Conservation (phyloP, 2,113 vertebrate genomes). For the Labeo catla region DNA sequence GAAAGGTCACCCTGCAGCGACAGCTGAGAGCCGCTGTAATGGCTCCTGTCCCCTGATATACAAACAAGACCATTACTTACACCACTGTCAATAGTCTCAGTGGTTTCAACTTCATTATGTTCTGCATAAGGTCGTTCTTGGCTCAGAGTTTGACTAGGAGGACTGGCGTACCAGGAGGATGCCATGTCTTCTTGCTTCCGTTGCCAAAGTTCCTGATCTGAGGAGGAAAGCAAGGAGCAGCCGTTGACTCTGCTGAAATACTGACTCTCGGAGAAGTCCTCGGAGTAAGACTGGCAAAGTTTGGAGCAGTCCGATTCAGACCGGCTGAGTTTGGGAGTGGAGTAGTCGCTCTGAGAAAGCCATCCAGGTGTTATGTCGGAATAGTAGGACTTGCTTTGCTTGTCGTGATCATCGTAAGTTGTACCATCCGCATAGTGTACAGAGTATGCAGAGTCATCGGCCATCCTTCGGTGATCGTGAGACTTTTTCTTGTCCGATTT, state of each 20-base stretch:
- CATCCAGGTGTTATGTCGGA: constrained; percentile 85
- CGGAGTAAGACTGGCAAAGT: constrained; percentile 94
- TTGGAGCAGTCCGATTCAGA: constrained; percentile 98
- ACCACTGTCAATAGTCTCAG: constrained; percentile 87
- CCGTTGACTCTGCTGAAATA: constrained; percentile 89
- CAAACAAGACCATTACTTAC: constrained; percentile 87
- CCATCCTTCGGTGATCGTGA: constrained; percentile 75
- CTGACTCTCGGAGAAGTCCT: constrained; percentile 95
- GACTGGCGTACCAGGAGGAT: constrained; percentile 80
- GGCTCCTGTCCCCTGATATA: constrained; percentile 85
- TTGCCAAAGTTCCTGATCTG: constrained; percentile 95
- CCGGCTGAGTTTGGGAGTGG: constrained; percentile 90
- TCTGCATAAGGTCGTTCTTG: constrained; percentile 74
- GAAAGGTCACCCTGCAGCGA: constrained; percentile 90
- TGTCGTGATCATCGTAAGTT: constrained; percentile 78
- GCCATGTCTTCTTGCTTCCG: constrained; percentile 88
- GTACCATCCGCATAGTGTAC: constrained; percentile 77
- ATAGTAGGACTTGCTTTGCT: constrained; percentile 82
- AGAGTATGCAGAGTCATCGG: constrained; percentile 76
- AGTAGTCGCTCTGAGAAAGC: constrained; percentile 94
- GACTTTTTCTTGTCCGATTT: constrained; percentile 81
- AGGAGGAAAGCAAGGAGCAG: constrained; percentile 89
- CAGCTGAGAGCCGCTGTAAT: constrained; percentile 87
- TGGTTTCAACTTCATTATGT: constrained; percentile 80
- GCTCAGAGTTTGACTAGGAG: constrained; percentile 76